Evolutionary conservation across 2,113 vertebrate genomes (phyloP).

Genomic region (Amphiprion percula): DNA sequence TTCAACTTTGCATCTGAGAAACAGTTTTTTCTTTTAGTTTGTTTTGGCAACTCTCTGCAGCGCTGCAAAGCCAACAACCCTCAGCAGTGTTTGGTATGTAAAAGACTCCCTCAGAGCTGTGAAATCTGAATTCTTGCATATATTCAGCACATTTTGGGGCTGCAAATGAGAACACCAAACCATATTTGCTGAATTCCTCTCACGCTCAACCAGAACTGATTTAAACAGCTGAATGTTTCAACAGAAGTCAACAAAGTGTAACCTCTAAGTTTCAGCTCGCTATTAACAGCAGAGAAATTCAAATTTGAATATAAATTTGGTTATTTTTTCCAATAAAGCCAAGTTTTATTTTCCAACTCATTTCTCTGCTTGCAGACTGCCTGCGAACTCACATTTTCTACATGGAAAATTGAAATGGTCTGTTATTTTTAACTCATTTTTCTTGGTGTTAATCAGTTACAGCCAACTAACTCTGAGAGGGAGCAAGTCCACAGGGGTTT

Average conservation of each 20-base stretch:
- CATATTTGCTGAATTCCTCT: not conserved
- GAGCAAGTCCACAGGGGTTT: not conserved
- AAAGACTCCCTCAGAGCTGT: not conserved
- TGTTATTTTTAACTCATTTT: not conserved
- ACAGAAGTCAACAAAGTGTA: not conserved
- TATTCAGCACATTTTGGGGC: slow-evolving; percentile 7
- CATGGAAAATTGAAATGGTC: not conserved
- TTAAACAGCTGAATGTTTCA: not conserved
- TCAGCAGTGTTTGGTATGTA: slow-evolving; percentile 7
- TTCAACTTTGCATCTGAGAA: not conserved
- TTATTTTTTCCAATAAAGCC: not conserved
- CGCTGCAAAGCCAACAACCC: not conserved
- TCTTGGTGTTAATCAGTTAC: not conserved
- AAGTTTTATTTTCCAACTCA: not conserved
- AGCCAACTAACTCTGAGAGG: not conserved
- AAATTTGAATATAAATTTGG: not conserved
- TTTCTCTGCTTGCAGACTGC: not conserved
- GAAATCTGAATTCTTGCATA: not conserved
- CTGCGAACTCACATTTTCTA: not conserved
- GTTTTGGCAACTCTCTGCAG: not conserved
- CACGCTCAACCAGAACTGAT: not conserved
- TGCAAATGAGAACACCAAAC: not conserved
- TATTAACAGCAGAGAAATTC: not conserved
- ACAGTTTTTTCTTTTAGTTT: not conserved
- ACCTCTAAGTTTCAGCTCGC: not conserved